Percentiles rank a stretch among this genome's conserved stretches.
Evolutionary conservation across 1,140 invertebrate genomes (phyloP).

Genomic region (Drosophila nasuta): DNA sequence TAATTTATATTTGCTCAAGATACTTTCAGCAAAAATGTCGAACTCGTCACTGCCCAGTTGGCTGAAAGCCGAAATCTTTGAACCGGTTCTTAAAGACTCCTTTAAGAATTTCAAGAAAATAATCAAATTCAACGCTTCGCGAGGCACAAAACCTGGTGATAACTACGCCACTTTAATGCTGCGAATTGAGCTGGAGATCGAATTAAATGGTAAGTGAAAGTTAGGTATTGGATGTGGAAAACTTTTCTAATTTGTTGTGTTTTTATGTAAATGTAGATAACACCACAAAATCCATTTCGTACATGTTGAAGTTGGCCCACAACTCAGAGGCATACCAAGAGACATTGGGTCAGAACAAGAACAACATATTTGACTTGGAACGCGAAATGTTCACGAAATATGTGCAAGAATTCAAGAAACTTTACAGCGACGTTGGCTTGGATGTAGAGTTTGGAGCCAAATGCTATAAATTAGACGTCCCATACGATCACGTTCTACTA

Average conservation of each 20-base stretch:
- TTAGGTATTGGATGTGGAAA: too few species aligned
- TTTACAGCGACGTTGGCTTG: slow-evolving; percentile 72
- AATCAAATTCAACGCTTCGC: slow-evolving; percentile 42
- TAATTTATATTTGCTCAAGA: not conserved
- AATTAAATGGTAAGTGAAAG: slow-evolving; percentile 50
- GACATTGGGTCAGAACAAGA: slow-evolving; percentile 24
- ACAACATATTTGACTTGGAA: slow-evolving; percentile 61
- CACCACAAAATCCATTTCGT: slow-evolving; percentile 36
- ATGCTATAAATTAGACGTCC: slow-evolving; percentile 46
- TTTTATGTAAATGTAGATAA: slow-evolving; percentile 33
- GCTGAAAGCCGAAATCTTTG: slow-evolving; percentile 83
- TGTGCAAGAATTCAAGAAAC: slow-evolving; percentile 64
- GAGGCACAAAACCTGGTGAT: slow-evolving; percentile 62
- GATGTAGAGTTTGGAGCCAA: slow-evolving; percentile 69
- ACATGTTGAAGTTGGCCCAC: slow-evolving; percentile 68
- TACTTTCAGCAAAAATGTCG: slow-evolving; percentile 36
- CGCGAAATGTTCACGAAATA: slow-evolving; percentile 60
- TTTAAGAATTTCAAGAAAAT: slow-evolving; percentile 72
- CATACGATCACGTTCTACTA: slow-evolving; percentile 82
- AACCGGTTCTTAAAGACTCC: slow-evolving; percentile 77
- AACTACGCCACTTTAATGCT: slow-evolving; percentile 79
- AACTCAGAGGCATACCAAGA: slow-evolving; percentile 33
- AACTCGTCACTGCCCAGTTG: slow-evolving; percentile 67
- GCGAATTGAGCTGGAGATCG: slow-evolving; percentile 58
- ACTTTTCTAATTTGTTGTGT: not conserved